Evolutionary conservation across 92 coral and sea anemone genomes (phyloP).

Genomic region (Actinostola sp.): DNA sequence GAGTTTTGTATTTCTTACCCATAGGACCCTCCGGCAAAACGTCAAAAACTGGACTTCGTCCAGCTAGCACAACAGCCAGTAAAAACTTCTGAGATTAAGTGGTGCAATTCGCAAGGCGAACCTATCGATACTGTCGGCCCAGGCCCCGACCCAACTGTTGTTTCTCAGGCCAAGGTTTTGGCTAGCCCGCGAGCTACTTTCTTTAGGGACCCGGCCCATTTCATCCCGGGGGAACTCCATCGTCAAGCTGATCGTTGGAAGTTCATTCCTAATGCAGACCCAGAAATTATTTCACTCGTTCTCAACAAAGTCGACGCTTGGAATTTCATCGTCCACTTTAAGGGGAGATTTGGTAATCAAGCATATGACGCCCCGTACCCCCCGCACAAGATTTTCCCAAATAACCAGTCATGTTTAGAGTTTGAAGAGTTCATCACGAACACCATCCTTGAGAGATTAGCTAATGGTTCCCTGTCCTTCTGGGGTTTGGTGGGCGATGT

Average conservation of each 20-base stretch:
- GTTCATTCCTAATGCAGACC: conserved; percentile 20
- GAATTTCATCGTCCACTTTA: too few species aligned
- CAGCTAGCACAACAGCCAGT: background rate
- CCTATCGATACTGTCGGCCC: conserved; percentile 50
- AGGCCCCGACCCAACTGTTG: conserved; percentile 29
- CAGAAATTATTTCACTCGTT: conserved; percentile 36
- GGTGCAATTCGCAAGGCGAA: conserved; percentile 58
- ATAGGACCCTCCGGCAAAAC: background rate
- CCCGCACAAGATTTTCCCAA: too few species aligned
- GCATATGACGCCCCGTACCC: too few species aligned
- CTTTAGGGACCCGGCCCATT: conserved; percentile 44
- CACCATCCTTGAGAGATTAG: too few species aligned
- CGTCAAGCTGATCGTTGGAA: conserved; percentile 39
- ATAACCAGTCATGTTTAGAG: too few species aligned
- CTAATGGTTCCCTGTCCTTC: too few species aligned
- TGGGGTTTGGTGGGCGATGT: too few species aligned
- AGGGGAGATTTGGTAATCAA: too few species aligned
- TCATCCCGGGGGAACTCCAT: conserved; percentile 36
- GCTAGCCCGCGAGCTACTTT: conserved; percentile 46
- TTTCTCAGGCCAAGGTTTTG: conserved; percentile 19
- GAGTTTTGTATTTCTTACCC: background rate
- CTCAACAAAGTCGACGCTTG: conserved; percentile 36
- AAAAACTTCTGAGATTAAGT: conserved; percentile 7
- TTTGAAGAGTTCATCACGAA: too few species aligned
- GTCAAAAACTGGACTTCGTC: background rate